phyloP scores from a whole-genome alignment of 2,113 vertebrate genomes.

The Solenodon paradoxus region DNA sequence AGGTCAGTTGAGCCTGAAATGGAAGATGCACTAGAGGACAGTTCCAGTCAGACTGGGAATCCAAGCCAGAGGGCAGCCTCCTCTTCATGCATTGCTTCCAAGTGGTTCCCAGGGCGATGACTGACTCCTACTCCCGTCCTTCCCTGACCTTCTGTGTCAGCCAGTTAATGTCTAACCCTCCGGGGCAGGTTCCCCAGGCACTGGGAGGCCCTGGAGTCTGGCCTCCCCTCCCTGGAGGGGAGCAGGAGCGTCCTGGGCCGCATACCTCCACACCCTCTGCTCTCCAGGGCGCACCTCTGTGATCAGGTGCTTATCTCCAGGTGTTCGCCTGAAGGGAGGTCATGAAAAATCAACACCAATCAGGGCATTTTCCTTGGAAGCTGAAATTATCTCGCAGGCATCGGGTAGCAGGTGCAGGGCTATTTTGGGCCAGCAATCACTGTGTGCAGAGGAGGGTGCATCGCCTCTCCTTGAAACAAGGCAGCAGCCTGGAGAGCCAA shows the following conservation, averaged over 20 bases:
- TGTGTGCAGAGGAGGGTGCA: constrained; percentile 56
- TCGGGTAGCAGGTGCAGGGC: constrained; percentile 76
- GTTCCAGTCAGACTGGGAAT: not conserved
- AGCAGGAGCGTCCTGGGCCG: not conserved
- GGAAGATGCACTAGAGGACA: not conserved
- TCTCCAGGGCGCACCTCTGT: constrained; percentile 15
- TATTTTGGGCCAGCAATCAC: constrained; percentile 79
- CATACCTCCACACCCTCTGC: not conserved
- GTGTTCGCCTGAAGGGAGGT: constrained; percentile 70
- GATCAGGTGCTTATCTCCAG: constrained; percentile 77
- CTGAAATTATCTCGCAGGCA: constrained; percentile 77
- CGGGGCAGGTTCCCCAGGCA: not conserved
- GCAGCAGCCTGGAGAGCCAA: constrained; percentile 57
- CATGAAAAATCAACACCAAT: constrained; percentile 78
- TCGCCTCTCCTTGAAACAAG: constrained; percentile 45
- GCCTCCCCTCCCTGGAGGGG: not conserved
- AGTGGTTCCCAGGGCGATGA: not conserved
- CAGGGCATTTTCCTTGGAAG: constrained; percentile 75
- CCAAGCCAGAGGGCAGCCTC: not conserved
- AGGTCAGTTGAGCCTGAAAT: not conserved
- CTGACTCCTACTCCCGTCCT: not conserved
- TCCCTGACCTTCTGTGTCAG: not conserved
- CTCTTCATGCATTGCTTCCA: not conserved
- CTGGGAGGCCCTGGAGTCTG: not conserved
- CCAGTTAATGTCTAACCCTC: not conserved